Base-by-base conservation (phyloP, 2,113 vertebrate genomes). In the Rhea pennata region DNA sequence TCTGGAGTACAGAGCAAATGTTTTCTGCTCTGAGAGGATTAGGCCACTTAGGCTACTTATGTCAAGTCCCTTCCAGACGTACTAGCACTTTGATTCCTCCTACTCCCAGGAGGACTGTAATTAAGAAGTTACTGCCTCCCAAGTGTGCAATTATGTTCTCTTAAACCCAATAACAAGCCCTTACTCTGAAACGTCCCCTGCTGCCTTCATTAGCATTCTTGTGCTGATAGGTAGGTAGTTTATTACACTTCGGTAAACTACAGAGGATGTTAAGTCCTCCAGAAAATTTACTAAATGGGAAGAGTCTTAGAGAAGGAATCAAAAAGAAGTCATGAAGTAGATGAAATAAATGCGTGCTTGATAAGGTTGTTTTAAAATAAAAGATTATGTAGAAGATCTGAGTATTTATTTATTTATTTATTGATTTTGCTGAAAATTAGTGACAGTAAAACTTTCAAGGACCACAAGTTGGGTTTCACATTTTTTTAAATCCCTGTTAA, bases 41-140 rank as follows among this genome's bases (percentile, higher is more conserved):
- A 91, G 81, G 65, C 62, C 51, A 64, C 76, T 87, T 56, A 6
- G 78, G 82, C 61, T 84, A 84, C 72, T 95, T 88, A 44, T 92
- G 91, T 82, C 70, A 88, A 54, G 79, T 88, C 44, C 74, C 24
- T 96, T 87, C 76, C 65, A 90, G 73, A 74, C 54, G 8, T 39
- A 26, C 24, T 59, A 79, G 40, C 5, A 17, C 77, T 88, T 86
- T 75, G 74, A 85, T 94, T 93, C 81, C 48, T 95, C 73, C 70
- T 50, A 65, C 39, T 90, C 73, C 59, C 50, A 51, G 65, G 24
- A 84, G 79, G 42, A 72, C 61, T 93, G 56, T 74, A 95, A 94
- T 97, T 95, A 93, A 91, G 61, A 83, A 89, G 88, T 85, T 93
- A 42, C 31, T 83, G 39, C 51, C 44, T 95, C 67, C 80, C 51